phyloP scores from a whole-genome alignment of 30 jellyfish, hydroid and myxozoan species.

The Clytia hemisphaerica region DNA sequence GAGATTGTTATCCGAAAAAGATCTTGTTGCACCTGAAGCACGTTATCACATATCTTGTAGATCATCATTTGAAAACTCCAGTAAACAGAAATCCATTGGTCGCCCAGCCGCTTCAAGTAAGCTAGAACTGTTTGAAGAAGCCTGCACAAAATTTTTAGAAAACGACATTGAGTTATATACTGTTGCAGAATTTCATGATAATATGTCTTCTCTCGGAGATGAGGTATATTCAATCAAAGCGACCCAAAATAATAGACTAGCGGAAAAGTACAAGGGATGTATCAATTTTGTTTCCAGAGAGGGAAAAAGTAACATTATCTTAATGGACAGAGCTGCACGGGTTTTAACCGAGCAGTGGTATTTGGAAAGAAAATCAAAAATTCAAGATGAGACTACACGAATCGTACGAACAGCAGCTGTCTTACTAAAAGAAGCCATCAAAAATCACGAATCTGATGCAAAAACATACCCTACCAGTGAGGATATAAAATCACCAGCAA shows the following conservation, averaged over 20 bases:
- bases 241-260: background rate
- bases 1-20: background rate
- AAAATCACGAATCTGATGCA: slow-evolving; percentile 2
- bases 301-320: background rate
- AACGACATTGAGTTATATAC: background rate
- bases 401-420: slow-evolving; percentile 3
- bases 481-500: slow-evolving; percentile 6
- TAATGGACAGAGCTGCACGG: background rate
- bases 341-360: background rate
- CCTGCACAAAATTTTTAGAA: background rate
- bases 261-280: background rate
- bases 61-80: background rate
- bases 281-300: background rate
- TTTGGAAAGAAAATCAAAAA: background rate
- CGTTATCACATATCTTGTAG: background rate
- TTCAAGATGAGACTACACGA: background rate
- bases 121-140: background rate
- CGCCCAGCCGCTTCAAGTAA: background rate
- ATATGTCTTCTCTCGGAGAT: background rate
- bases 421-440: background rate
- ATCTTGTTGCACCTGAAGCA: background rate
- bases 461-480: background rate
- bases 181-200: background rate
- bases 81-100: background rate
- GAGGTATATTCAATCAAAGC: background rate